Evolutionary conservation across 1,140 invertebrate genomes (phyloP).

Genomic region (Stegodyphus dumicola): DNA sequence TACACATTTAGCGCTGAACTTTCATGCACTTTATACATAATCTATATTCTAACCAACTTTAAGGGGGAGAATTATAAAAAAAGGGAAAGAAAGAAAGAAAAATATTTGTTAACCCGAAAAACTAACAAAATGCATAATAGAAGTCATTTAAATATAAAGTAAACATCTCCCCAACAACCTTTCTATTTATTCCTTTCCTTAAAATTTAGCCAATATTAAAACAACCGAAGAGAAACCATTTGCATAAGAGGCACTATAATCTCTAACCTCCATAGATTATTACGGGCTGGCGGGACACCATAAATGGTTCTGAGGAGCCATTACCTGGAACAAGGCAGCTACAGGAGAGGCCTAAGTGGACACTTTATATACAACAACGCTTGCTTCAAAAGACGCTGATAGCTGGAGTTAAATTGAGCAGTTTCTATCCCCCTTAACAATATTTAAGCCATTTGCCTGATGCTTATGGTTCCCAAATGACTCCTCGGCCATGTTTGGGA

Average conservation of each 20-base stretch:
- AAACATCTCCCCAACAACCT: conserved; percentile 1
- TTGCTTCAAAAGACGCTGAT: conserved; percentile 24
- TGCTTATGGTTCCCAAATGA: conserved; percentile 46
- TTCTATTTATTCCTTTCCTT: conserved; percentile 7
- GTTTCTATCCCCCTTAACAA: conserved; percentile 48
- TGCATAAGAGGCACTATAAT: conserved; percentile 43
- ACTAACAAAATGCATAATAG: neutral
- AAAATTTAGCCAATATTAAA: conserved; percentile 30
- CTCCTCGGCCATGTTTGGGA: conserved; percentile 31
- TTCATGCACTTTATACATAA: too few relatives aligned
- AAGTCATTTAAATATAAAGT: neutral
- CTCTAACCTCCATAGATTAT: conserved; percentile 43
- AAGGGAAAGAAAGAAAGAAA: too few relatives aligned
- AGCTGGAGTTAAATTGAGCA: conserved; percentile 37
- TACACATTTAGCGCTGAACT: too few relatives aligned
- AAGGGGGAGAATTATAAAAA: too few relatives aligned
- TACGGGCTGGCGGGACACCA: conserved; percentile 22
- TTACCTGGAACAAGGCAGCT: conserved; percentile 35
- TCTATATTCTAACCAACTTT: too few relatives aligned
- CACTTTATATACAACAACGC: conserved; percentile 50
- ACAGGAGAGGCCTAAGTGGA: conserved; percentile 28
- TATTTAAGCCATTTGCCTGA: conserved; percentile 42
- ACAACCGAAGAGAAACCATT: conserved; percentile 20
- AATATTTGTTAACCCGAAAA: too few relatives aligned
- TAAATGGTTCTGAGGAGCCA: conserved; percentile 40